Conservation (phyloP, 2,888 invertebrate genomes). For the Psylliodes chrysocephalus region DNA sequence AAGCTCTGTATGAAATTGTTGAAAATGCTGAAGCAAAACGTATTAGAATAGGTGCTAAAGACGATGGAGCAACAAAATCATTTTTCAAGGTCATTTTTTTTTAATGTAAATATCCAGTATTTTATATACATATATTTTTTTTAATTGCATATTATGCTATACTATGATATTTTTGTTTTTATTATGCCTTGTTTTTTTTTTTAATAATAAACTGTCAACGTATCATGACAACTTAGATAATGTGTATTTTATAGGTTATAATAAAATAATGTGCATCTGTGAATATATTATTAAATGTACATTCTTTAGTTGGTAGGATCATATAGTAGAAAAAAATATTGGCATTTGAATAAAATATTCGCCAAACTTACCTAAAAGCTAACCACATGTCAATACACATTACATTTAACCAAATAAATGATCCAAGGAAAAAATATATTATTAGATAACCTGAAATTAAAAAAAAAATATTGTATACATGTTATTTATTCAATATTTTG, state of each 20-base stretch:
- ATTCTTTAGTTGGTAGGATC: neutral
- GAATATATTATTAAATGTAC: neutral
- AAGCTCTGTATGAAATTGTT: constrained; percentile 84
- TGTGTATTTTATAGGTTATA: too few relatives aligned
- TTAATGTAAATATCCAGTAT: too few relatives aligned
- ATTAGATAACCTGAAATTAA: constrained; percentile 78
- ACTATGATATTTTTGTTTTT: too few relatives aligned
- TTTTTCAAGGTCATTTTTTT: constrained; percentile 94
- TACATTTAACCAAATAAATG: constrained; percentile 88
- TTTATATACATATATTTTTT: too few relatives aligned
- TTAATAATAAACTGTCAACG: too few relatives aligned
- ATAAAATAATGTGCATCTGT: neutral
- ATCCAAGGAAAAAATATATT: constrained; percentile 80
- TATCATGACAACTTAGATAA: too few relatives aligned
- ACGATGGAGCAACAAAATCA: constrained; percentile 84
- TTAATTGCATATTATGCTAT: too few relatives aligned
- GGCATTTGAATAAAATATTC: neutral
- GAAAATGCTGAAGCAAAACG: constrained; percentile 78
- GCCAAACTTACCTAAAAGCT: constrained; percentile 77
- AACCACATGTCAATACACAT: constrained; percentile 90
- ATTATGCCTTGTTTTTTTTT: too few relatives aligned
- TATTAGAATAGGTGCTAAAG: constrained; percentile 90
- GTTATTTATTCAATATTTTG: too few relatives aligned
- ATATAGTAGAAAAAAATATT: neutral
- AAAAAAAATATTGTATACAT: too few relatives aligned